Base-by-base conservation (phyloP, 2,113 vertebrate genomes). In the Cavia aperea region DNA sequence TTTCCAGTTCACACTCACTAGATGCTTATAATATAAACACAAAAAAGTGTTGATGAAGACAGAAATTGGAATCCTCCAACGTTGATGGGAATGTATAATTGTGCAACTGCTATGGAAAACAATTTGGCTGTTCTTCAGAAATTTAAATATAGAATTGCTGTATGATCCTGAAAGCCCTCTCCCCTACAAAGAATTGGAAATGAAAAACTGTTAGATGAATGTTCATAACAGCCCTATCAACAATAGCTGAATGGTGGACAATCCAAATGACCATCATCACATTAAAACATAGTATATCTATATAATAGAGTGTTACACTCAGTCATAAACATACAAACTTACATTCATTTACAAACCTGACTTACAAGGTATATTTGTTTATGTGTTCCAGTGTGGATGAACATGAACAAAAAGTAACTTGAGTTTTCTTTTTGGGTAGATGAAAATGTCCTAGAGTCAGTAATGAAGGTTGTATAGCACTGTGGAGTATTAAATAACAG, bases 131-230 rank as follows among this genome's bases (percentile, higher is more conserved):
- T 84, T 66, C 82, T 29, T 85, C 23, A 81, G 26, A 65, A 51
- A n/a, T 86, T 86, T 93, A 77, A 82, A 86, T 62, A 21, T 62
- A n/a, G 94, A 87, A 90, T 93, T 87, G 49, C 19, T 24, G 4
- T 62, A 43, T 65, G 24, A 62, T 60, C 15, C 39, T 90, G 14
- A 82, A 2, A 81, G 51, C 19, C 36, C 56, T 79, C 29, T 72
- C 4, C n/a, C 16, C 10, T 49, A 18, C 5, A 51, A 86, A 54
- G 36, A 86, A 81, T 15, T 78, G 49, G 81, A 82, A 60, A 87
- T n/a, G 18, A 65, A 75, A 84, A 91, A 36, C 36, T 51, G 78
- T 23, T 4, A 81, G 73, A 19, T 56, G 73, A 81, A 49, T 56
- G 24, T 90, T 93, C 33, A 85, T 33, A 70, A 33, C 46, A 85